Evolutionary conservation across 2,113 vertebrate genomes (phyloP).

Genomic region (Patagioenas fasciata): DNA sequence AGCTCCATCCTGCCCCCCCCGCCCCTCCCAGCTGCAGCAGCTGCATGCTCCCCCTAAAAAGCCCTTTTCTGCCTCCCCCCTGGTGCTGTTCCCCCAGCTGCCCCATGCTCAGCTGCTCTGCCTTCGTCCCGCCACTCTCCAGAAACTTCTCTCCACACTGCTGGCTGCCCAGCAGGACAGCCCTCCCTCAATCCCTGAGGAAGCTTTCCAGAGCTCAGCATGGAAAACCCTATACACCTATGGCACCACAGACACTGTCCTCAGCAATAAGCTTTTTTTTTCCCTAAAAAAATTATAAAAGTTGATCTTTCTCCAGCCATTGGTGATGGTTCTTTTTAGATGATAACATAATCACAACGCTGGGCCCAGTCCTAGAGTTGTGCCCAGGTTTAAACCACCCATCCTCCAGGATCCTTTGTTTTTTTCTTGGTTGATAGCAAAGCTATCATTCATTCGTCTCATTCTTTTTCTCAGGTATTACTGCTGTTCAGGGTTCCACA

Average conservation of each 20-base stretch:
- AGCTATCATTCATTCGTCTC: neutral
- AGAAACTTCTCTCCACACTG: neutral
- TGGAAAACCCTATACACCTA: neutral
- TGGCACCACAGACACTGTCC: neutral
- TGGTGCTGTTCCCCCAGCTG: neutral
- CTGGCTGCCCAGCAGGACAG: neutral
- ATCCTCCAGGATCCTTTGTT: neutral
- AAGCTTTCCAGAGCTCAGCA: neutral
- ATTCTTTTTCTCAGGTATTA: neutral
- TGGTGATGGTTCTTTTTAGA: neutral
- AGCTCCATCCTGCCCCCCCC: neutral
- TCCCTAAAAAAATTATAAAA: neutral
- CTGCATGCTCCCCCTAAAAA: no score
- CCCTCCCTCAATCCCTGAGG: neutral
- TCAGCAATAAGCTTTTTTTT: neutral
- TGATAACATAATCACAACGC: neutral
- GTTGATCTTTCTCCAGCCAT: neutral
- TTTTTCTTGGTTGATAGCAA: neutral
- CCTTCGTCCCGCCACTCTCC: accelerated
- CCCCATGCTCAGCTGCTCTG: no score
- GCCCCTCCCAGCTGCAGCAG: neutral
- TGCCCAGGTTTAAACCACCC: neutral
- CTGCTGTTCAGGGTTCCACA: neutral
- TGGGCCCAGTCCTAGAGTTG: neutral
- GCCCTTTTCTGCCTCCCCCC: neutral